Evolutionary conservation across 2,797 vertebrate species (phyloP).

Genomic region (Nyctibius grandis): DNA sequence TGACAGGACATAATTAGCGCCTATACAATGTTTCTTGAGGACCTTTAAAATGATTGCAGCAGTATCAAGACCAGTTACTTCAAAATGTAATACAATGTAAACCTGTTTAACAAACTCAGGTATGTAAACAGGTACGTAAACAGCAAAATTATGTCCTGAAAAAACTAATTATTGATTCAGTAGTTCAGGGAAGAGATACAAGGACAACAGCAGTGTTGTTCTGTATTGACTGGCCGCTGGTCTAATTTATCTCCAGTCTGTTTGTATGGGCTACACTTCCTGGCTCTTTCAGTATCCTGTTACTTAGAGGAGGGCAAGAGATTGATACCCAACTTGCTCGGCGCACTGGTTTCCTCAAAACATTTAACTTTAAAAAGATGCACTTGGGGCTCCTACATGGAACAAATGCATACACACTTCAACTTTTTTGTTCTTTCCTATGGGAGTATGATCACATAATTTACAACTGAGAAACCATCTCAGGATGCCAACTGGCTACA

Average conservation of each 20-base stretch:
- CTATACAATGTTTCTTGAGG: neutral
- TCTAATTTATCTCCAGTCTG: neutral
- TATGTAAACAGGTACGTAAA: neutral
- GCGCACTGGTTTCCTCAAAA: neutral
- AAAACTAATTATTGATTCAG: neutral
- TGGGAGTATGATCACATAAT: neutral
- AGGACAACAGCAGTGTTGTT: neutral
- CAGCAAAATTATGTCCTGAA: neutral
- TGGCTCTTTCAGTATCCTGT: neutral
- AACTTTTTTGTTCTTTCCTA: neutral
- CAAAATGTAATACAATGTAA: neutral
- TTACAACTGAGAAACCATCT: neutral
- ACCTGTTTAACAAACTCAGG: neutral
- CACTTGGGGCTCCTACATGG: neutral
- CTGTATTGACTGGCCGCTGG: neutral
- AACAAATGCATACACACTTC: neutral
- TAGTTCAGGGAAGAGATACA: neutral
- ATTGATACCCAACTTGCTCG: rapidly evolving
- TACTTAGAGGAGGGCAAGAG: neutral
- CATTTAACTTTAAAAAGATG: neutral
- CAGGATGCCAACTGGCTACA: neutral
- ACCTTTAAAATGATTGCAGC: neutral
- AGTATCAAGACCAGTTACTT: neutral
- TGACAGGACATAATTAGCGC: neutral
- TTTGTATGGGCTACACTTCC: neutral